Percentiles rank a stretch among this genome's conserved stretches.
Conservation (phyloP, 2,113 vertebrate genomes). For the Channa maculata region DNA sequence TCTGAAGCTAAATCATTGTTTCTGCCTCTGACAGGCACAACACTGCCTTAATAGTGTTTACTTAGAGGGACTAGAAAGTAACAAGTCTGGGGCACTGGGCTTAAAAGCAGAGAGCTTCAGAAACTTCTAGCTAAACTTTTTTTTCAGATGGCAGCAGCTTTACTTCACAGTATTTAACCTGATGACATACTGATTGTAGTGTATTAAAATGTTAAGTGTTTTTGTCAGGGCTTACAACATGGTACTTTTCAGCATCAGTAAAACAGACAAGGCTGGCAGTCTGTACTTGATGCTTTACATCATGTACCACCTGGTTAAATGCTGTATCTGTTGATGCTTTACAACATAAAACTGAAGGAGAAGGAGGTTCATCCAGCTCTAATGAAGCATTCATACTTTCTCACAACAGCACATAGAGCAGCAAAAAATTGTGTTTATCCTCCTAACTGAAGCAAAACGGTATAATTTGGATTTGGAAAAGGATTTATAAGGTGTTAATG, state of each 20-base stretch:
- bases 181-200: background rate
- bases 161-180: background rate
- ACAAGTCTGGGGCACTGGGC: constrained; percentile 3
- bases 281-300: constrained; percentile 4
- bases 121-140: constrained; percentile 10
- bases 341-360: constrained; percentile 27
- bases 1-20: constrained; percentile 48
- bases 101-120: constrained; percentile 5
- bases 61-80: constrained; percentile 1
- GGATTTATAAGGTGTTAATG: constrained; percentile 21
- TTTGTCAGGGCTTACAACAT: constrained; percentile 5
- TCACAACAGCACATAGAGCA: constrained; percentile 13
- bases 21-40: constrained; percentile 13
- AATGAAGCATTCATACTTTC: constrained; percentile 35
- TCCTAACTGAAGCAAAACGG: background rate
- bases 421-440: constrained; percentile 7
- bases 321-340: constrained; percentile 16
- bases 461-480: background rate
- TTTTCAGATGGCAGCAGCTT: background rate
- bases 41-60: constrained; percentile 17
- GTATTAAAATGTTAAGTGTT: constrained; percentile 1
- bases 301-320: constrained; percentile 24
- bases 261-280: constrained; percentile 9
- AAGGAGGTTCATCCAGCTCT: constrained; percentile 9
- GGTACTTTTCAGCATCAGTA: constrained; percentile 9